Evolutionary conservation across 2,113 vertebrate species (phyloP), one percentile per base, ranked within the genome.

Genomic region (Alligator mississippiensis): DNA sequence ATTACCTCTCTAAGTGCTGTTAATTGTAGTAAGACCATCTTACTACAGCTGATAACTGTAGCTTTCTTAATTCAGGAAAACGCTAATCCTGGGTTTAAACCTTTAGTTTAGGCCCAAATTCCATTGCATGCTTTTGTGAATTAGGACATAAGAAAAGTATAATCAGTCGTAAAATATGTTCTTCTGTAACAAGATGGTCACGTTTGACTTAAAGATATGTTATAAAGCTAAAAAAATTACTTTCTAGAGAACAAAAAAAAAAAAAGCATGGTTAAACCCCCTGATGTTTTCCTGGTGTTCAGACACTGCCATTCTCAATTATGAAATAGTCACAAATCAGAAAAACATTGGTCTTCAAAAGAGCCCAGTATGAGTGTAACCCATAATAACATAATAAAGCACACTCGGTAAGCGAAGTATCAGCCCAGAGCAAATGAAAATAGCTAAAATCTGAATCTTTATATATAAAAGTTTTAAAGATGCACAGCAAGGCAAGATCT

Each of bases 321-420:
- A 88, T 86, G 61, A 93, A 96, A 86, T 21, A 93, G 54, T 74
- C 18, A 90, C 54, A 78, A 92, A 28, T 30, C 63, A 28, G 75
- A 92, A 94, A 12, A 81, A 19, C 80, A 80, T 70, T 0, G 1
- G 30, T 30, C 54, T 81, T 82, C 70, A 86, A 79, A 87, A 19
- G 17, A 85, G 14, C 28, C 78, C 28, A 75, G 38, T 72, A 68
- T 86, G 8, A 70, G 4, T 2, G 5, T 63, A 87, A 17, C 24
- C 83, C 61, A 63, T 88, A 93, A 88, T 82, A 79, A 5, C 0
- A 0, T 28, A 34, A 18, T 24, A 4, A 54, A 28, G 85, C 91
- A 76, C 84, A 79, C 85, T 78, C 85, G 84, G 84, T 82, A 93
- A 84, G 58, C 64, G 85, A 88, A 89, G 70, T 6, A 34, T 38